Evolutionary conservation across 2,888 invertebrate genomes (phyloP).

Genomic region (Mechanitis messenoides): DNA sequence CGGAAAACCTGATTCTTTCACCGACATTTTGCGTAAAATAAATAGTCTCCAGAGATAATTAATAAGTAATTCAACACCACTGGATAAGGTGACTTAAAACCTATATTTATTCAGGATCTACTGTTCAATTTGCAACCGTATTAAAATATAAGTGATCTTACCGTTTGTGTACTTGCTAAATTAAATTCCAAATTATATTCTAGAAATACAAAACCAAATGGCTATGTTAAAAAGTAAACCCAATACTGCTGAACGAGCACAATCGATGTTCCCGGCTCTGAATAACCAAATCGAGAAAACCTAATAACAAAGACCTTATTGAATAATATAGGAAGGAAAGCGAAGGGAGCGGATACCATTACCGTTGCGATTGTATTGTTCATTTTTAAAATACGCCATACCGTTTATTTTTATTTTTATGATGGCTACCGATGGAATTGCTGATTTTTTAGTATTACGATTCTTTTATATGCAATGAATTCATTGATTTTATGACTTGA

Average conservation of each 20-base stretch:
- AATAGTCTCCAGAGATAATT: too few species aligned
- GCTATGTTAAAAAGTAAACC: slow-evolving; percentile 2
- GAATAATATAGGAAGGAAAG: slow-evolving; percentile 24
- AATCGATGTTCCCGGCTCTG: slow-evolving; percentile 1
- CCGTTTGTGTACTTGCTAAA: background rate
- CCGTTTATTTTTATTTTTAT: slow-evolving; percentile 5
- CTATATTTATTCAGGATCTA: too few species aligned
- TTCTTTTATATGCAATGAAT: background rate
- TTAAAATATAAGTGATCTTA: too few species aligned
- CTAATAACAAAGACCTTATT: slow-evolving; percentile 15
- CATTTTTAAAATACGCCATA: slow-evolving; percentile 6
- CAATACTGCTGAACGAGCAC: slow-evolving; percentile 3
- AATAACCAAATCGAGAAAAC: slow-evolving; percentile 5
- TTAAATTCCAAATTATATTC: background rate
- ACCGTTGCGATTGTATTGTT: slow-evolving; percentile 17
- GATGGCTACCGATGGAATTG: background rate
- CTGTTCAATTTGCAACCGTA: too few species aligned
- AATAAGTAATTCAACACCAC: too few species aligned
- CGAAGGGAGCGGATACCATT: slow-evolving; percentile 24
- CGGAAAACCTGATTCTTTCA: slow-evolving; percentile 7
- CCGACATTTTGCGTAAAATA: background rate
- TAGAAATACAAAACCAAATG: background rate
- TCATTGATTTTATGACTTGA: background rate
- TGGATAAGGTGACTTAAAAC: too few species aligned
- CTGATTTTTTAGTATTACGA: background rate